Conservation (phyloP, 2,113 vertebrate genomes). For the Meles meles region DNA sequence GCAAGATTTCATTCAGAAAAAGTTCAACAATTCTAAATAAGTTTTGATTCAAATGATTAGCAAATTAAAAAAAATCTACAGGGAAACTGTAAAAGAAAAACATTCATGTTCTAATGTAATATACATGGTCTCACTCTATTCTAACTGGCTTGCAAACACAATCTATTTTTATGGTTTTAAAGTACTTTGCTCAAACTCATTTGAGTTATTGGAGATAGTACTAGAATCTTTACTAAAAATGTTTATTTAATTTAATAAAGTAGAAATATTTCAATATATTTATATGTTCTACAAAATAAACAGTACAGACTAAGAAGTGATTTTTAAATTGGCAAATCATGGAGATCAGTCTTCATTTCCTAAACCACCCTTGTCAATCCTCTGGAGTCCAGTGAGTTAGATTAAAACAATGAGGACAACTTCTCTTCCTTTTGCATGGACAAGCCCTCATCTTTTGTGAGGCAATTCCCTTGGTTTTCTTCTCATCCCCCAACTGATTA, state of each 20-base stretch:
- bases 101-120: background rate
- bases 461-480: background rate
- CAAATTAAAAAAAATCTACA: background rate
- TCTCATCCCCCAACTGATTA: background rate
- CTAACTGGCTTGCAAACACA: background rate
- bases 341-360: background rate
- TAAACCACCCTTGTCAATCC: background rate
- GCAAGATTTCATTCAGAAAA: background rate
- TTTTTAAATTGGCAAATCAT: slow-evolving; percentile 25
- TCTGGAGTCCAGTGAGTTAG: background rate
- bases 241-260: slow-evolving; percentile 34
- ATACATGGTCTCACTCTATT: background rate
- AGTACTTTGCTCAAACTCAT: background rate
- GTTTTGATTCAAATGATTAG: background rate
- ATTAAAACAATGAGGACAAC: background rate
- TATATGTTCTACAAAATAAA: slow-evolving; percentile 24
- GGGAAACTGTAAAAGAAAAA: background rate
- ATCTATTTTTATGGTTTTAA: background rate
- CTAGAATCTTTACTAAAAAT: slow-evolving; percentile 10
- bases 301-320: background rate
- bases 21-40: slow-evolving; percentile 25
- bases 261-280: background rate
- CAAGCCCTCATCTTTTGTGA: slow-evolving; percentile 4
- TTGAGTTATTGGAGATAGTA: slow-evolving; percentile 1
- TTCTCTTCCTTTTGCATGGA: background rate